Evolutionary conservation across 2,888 invertebrate genomes (phyloP).

Genomic region (Nasonovia ribisnigri): DNA sequence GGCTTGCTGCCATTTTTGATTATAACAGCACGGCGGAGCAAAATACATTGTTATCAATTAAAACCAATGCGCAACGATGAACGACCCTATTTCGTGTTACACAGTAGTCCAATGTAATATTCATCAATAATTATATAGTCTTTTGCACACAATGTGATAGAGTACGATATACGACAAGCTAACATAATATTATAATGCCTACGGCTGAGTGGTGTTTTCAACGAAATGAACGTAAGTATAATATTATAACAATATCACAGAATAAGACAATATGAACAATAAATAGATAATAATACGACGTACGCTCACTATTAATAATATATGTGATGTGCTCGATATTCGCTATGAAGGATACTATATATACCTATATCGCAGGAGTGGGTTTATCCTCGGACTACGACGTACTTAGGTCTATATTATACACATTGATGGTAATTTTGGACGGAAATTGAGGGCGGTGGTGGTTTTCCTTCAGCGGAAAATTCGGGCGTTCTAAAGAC

Average conservation of each 20-base stretch:
- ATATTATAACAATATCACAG: too few relatives aligned
- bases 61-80: not conserved
- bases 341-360: not conserved
- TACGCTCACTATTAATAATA: too few relatives aligned
- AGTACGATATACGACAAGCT: not conserved
- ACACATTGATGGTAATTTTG: not conserved
- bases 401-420: too few relatives aligned
- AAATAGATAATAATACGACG: too few relatives aligned
- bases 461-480: not conserved
- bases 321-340: not conserved
- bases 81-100: not conserved
- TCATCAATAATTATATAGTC: not conserved
- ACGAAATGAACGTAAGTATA: not conserved
- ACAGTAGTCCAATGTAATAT: not conserved
- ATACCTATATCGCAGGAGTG: not conserved
- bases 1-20: not conserved
- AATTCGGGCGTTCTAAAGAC: not conserved
- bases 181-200: not conserved
- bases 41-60: slow-evolving; percentile 8
- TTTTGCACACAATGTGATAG: not conserved
- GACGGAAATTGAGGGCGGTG: not conserved
- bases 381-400: not conserved
- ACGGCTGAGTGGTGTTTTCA: not conserved
- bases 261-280: too few relatives aligned
- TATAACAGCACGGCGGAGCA: not conserved